Percentiles rank a stretch among this genome's conserved stretches.
Evolutionary conservation across 2,113 vertebrate genomes (phyloP).

Genomic region (Protobothrops flavoviridis): DNA sequence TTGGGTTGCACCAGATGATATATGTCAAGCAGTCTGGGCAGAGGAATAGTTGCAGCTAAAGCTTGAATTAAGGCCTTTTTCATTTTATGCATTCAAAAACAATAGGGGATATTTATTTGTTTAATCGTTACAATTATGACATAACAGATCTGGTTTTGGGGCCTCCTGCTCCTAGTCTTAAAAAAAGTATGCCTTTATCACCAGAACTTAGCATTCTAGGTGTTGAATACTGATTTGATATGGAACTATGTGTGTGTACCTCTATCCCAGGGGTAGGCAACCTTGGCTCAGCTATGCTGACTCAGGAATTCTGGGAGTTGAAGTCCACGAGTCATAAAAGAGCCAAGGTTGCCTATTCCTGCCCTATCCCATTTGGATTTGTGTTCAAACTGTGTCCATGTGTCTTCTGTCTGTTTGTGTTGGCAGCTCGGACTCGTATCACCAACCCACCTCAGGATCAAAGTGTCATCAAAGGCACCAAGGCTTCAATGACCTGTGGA

Average conservation of each 20-base stretch:
- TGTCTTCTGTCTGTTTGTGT: constrained; percentile 1
- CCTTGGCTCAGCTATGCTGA: too few relatives aligned
- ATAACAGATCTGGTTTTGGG: neutral
- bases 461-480: constrained; percentile 98
- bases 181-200: neutral
- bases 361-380: neutral
- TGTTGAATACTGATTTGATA: neutral
- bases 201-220: neutral
- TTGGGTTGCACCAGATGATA: neutral
- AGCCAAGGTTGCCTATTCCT: too few relatives aligned
- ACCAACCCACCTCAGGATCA: constrained; percentile 89
- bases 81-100: neutral
- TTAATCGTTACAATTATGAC: neutral
- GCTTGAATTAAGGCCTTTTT: neutral
- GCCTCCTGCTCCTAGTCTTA: neutral
- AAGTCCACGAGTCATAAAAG: too few relatives aligned
- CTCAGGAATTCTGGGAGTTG: too few relatives aligned
- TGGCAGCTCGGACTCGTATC: constrained; percentile 88
- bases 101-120: neutral
- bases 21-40: too few relatives aligned
- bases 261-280: too few relatives aligned
- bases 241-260: too few relatives aligned
- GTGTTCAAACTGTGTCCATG: neutral
- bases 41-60: neutral
- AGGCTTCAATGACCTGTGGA: constrained; percentile 88